A percentile compares a stretch with the other conserved stretches of the same genome.
phyloP scores from a whole-genome alignment of 2,888 invertebrate genomes.

The Archaeoteleia sp. region DNA sequence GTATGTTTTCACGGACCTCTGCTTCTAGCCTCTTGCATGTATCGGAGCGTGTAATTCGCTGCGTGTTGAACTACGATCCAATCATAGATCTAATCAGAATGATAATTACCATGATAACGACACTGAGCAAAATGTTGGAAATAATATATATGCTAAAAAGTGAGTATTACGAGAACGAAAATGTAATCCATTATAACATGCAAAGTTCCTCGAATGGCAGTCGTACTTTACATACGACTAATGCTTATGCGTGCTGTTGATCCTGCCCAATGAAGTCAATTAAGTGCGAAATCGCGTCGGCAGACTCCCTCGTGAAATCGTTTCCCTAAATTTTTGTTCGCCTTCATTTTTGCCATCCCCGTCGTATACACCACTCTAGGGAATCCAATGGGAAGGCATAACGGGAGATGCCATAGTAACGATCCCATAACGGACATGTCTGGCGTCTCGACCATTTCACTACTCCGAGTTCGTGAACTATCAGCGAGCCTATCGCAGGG shows the following conservation, averaged over 20 bases:
- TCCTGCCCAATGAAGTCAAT: constrained; percentile 40
- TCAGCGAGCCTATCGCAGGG: constrained; percentile 71
- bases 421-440: constrained; percentile 50
- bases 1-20: constrained; percentile 51
- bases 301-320: constrained; percentile 26
- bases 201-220: neutral
- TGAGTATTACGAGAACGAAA: neutral
- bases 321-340: constrained; percentile 40
- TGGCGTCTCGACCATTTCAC: constrained; percentile 48
- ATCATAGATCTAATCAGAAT: constrained; percentile 53
- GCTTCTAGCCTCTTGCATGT: constrained; percentile 45
- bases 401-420: constrained; percentile 51
- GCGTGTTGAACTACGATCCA: constrained; percentile 47
- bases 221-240: constrained; percentile 30
- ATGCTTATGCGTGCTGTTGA: constrained; percentile 20
- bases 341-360: constrained; percentile 30
- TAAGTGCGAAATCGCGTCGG: constrained; percentile 48
- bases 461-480: constrained; percentile 68
- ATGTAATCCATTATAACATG: neutral
- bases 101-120: constrained; percentile 36
- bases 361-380: constrained; percentile 20
- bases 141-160: constrained; percentile 11
- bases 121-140: neutral
- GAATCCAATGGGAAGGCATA: constrained; percentile 42
- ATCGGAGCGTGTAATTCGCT: constrained; percentile 53